These are phyloP conservation scores for Elymnias hypermnestra DNA, from an alignment of 1,140 invertebrate species.

Conservation along the genomic window DNA sequence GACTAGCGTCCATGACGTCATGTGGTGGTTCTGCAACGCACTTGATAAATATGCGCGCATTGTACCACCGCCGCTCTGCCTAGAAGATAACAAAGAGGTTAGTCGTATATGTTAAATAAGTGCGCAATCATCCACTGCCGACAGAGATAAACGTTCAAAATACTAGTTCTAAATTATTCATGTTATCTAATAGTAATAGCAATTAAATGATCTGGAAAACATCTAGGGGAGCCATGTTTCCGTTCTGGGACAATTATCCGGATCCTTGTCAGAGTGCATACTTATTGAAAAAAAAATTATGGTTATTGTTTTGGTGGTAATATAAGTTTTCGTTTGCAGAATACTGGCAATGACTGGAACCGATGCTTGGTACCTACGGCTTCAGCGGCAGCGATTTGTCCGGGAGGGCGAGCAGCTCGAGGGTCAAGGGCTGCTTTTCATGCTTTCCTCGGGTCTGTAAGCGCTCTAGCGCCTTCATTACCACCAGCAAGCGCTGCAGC, in stretches of 20 bases:
- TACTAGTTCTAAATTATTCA: no score
- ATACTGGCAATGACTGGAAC: constrained; percentile 23
- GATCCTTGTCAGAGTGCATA: no score
- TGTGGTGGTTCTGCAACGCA: constrained; percentile 91
- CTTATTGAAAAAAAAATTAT: no score
- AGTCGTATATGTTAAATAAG: not conserved
- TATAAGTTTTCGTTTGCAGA: constrained; percentile 17
- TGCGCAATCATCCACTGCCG: not conserved
- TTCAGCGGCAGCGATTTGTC: constrained; percentile 47
- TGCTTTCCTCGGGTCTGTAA: constrained; percentile 91
- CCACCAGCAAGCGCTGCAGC: constrained; percentile 91
- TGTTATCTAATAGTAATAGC: no score
- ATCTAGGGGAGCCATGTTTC: no score
- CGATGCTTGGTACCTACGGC: constrained; percentile 28
- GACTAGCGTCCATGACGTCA: constrained; percentile 92
- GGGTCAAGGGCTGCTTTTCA: constrained; percentile 89
- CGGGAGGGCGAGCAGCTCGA: constrained; percentile 41
- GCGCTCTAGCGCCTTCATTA: constrained; percentile 93
- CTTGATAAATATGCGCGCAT: constrained; percentile 53
- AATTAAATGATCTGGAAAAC: no score
- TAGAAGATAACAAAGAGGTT: constrained; percentile 58
- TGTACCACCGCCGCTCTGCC: constrained; percentile 27
- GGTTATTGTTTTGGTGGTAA: no score
- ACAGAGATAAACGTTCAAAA: no score
- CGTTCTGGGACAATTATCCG: no score